phyloP scores from a whole-genome alignment of 2,888 invertebrate genomes.

The Cremastobaeus sp. region DNA sequence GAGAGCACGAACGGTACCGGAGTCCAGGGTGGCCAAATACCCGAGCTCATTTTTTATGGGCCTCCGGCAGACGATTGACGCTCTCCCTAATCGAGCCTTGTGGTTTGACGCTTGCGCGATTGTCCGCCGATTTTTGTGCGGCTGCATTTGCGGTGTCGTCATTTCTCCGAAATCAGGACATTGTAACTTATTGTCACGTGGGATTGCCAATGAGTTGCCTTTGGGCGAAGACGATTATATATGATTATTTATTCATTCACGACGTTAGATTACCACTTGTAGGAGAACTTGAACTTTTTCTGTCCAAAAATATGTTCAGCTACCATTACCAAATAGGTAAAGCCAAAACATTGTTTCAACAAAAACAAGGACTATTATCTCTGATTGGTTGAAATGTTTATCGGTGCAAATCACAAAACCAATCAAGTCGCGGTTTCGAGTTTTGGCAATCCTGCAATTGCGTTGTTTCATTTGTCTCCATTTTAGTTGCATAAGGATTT shows the following conservation, averaged over 20 bases:
- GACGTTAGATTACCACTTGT: too few species aligned
- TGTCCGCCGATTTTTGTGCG: slow-evolving; percentile 35
- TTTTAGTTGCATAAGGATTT: slow-evolving; percentile 4
- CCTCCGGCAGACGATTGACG: slow-evolving; percentile 82
- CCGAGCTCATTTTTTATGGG: slow-evolving; percentile 96
- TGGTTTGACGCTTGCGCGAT: slow-evolving; percentile 62
- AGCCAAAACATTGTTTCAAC: too few species aligned
- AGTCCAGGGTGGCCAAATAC: slow-evolving; percentile 98
- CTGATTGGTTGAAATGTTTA: neutral
- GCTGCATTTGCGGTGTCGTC: slow-evolving; percentile 15
- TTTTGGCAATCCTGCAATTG: neutral
- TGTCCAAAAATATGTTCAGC: too few species aligned
- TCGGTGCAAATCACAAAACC: neutral
- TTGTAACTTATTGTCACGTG: slow-evolving; percentile 19
- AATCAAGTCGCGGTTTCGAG: too few species aligned
- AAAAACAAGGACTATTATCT: neutral
- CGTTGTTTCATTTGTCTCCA: neutral
- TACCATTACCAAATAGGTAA: too few species aligned
- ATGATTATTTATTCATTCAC: neutral
- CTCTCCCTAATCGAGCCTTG: slow-evolving; percentile 64
- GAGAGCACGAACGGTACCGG: slow-evolving; percentile 99
- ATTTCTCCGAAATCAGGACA: slow-evolving; percentile 17
- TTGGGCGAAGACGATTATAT: neutral
- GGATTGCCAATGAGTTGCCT: slow-evolving; percentile 17
- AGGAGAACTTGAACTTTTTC: too few species aligned